Evolutionary conservation across 2,113 vertebrate genomes (phyloP).

Genomic region (Pygoscelis adeliae): DNA sequence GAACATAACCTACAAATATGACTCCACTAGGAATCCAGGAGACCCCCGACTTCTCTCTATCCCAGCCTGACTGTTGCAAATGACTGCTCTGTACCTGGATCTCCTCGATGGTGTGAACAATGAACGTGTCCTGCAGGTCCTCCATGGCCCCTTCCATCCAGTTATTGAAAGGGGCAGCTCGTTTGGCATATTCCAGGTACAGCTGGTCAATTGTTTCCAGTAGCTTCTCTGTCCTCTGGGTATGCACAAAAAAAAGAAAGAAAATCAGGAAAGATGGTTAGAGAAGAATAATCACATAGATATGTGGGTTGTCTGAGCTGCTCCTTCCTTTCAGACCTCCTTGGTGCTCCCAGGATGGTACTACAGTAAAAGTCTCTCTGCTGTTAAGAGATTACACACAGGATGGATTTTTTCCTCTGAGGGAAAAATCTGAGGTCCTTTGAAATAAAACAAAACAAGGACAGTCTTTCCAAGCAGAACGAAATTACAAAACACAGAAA

Average conservation of each 20-base stretch:
- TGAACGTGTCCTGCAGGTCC: constrained; percentile 97
- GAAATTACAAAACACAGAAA: background rate
- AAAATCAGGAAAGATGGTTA: background rate
- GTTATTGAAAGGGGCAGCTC: constrained; percentile 98
- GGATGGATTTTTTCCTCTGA: background rate
- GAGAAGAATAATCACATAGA: background rate
- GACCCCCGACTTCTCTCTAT: background rate
- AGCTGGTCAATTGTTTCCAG: constrained; percentile 97
- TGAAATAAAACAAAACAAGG: background rate
- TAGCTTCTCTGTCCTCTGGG: constrained; percentile 93
- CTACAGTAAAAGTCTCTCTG: background rate
- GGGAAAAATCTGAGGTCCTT: background rate
- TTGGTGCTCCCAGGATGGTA: background rate
- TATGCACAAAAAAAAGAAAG: background rate
- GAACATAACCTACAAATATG: background rate
- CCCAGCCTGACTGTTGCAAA: background rate
- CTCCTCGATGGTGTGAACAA: constrained; percentile 97
- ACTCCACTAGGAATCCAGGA: background rate
- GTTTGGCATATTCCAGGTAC: constrained; percentile 96
- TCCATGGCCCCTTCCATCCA: constrained; percentile 99
- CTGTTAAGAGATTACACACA: background rate
- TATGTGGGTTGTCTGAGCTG: background rate
- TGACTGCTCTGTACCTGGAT: constrained; percentile 84
- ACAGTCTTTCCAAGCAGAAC: background rate
- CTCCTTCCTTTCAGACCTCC: background rate